A percentile compares a stretch with the other conserved stretches of the same genome.
Evolutionary conservation across 2,797 vertebrate genomes (phyloP).

Genomic region (Eptatretus atami): DNA sequence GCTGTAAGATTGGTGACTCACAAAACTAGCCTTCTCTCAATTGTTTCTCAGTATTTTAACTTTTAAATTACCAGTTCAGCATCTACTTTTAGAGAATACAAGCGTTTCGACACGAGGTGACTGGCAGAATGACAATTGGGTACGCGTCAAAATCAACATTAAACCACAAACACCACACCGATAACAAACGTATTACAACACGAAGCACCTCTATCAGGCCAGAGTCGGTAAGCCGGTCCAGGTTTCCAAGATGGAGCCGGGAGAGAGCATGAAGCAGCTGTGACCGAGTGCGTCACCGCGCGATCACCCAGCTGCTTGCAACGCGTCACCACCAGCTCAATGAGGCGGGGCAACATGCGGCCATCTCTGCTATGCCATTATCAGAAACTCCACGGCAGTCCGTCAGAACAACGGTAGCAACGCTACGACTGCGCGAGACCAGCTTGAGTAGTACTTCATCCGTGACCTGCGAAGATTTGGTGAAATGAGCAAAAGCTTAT

Average conservation of each 20-base stretch:
- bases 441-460: slow-evolving; percentile 78
- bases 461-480: slow-evolving; percentile 27
- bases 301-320: slow-evolving; percentile 81
- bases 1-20: too few relatives aligned
- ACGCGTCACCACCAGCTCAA: slow-evolving; percentile 70
- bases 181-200: too few relatives aligned
- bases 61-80: too few relatives aligned
- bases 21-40: too few relatives aligned
- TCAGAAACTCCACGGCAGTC: slow-evolving; percentile 78
- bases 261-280: slow-evolving; percentile 71
- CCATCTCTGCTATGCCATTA: slow-evolving; percentile 47
- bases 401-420: slow-evolving; percentile 86
- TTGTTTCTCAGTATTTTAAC: too few relatives aligned
- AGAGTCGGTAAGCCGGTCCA: slow-evolving; percentile 70
- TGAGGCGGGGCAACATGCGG: slow-evolving; percentile 49
- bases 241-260: slow-evolving; percentile 90
- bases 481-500: too few relatives aligned
- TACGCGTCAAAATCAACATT: too few relatives aligned
- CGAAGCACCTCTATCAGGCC: slow-evolving; percentile 44
- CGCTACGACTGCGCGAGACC: slow-evolving; percentile 64
- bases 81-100: too few relatives aligned
- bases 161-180: too few relatives aligned
- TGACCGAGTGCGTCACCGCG: slow-evolving; percentile 45
- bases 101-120: too few relatives aligned
- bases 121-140: too few relatives aligned